Base-by-base conservation (phyloP, 2,113 vertebrate species). In the Xyrauchen texanus region DNA sequence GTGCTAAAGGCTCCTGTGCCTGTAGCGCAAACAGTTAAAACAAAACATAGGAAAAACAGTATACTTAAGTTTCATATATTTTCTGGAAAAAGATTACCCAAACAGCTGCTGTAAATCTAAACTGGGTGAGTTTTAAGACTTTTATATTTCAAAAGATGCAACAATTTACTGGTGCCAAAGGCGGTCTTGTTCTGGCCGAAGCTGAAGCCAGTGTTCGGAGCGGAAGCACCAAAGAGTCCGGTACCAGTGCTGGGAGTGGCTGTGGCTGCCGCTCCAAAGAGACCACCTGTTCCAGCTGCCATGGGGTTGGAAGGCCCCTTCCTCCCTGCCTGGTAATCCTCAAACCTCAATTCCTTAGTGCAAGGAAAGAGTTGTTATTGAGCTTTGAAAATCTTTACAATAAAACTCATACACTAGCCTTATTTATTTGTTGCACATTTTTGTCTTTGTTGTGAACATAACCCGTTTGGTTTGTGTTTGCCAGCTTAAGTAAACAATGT, bases 271-370 rank as follows among this genome's bases (percentile, higher is more conserved):
- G 94, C 81, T 0, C 96, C 96, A 47, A 98, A 99, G 64, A 98
- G 85, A 0, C 93, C 86, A 0, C 92, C 92, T 0, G 92, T 83
- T 0, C 68, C 87, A 3, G 94, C 94, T 0, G 94, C 93, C 3
- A 98, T 95, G 0, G 95, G 95, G 58, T 95, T 98, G 0, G 96
- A 90, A 0, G 96, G 95, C 0, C 98, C 97, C 69, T 98, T 98
- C 55, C 97, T 91, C 0, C 97, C 97, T 0, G 97, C 97, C 86
- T 96, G 94, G 86, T 99, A 99, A 81, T 99, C 97, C 83, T 99
- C 98, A 52, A 99, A 82, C 70, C 97, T 92, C 21, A 96, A 91
- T 51, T 96, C 95, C 95, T 96, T 13, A 5, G 4, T 77, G 13
- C 5, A 73, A 13, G 12, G 7, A 57, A 6, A 5, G 4, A 10